Percentiles rank a stretch among this genome's conserved stretches.
Conservation (phyloP, 2,113 vertebrate species). For the Syngnathus floridae region DNA sequence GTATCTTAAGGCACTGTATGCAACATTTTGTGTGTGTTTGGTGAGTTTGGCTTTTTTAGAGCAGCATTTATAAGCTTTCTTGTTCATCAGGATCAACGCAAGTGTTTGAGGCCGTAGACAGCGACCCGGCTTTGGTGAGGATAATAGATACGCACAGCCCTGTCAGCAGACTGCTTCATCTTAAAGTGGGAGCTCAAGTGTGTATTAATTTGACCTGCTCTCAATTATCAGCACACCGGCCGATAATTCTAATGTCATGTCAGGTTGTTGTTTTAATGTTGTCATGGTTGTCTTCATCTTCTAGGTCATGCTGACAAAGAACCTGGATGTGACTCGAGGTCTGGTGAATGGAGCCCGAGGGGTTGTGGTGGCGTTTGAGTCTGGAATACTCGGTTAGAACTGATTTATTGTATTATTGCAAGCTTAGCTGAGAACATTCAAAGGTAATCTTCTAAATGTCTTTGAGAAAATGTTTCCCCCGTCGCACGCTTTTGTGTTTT, state of each 20-base stretch:
- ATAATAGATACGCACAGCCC: slow-evolving; percentile 85
- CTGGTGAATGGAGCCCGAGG: slow-evolving; percentile 93
- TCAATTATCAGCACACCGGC: not conserved
- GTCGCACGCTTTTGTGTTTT: too few relatives aligned
- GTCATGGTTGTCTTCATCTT: not conserved
- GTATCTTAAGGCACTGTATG: too few relatives aligned
- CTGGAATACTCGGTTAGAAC: slow-evolving; percentile 73
- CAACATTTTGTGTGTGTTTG: not conserved
- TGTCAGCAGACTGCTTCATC: slow-evolving; percentile 76
- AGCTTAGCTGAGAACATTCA: not conserved
- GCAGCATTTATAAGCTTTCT: not conserved
- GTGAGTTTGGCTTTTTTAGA: not conserved
- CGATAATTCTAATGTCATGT: not conserved
- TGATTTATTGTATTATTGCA: not conserved
- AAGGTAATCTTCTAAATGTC: not conserved
- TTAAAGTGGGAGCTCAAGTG: slow-evolving; percentile 92
- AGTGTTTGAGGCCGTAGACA: slow-evolving; percentile 83
- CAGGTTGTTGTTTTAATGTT: too few relatives aligned
- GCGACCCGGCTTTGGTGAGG: slow-evolving; percentile 76
- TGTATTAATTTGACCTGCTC: not conserved
- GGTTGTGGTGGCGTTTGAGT: slow-evolving; percentile 82
- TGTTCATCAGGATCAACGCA: slow-evolving; percentile 69
- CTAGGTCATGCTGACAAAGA: slow-evolving; percentile 95
- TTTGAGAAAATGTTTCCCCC: too few relatives aligned
- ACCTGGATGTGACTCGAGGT: slow-evolving; percentile 82